These are phyloP conservation scores for Pseudoatta argentina DNA, from an alignment of 1,140 invertebrate species.

Conservation along the genomic window DNA sequence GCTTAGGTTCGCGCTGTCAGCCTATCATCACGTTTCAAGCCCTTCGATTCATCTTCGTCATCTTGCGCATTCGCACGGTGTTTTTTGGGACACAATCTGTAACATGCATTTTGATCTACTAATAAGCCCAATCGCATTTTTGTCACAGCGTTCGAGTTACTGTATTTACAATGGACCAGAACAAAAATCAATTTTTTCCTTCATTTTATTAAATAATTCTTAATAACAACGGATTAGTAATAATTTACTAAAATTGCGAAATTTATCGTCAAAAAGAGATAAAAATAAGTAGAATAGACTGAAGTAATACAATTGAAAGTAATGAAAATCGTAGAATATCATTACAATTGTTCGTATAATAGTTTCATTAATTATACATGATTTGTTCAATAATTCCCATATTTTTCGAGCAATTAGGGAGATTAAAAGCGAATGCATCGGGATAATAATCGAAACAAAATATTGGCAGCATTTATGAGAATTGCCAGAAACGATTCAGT, in stretches of 20 bases:
- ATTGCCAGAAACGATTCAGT: background rate
- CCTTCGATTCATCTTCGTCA: constrained; percentile 52
- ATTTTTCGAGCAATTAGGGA: constrained; percentile 29
- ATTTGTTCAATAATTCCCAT: constrained; percentile 5
- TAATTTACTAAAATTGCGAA: constrained; percentile 35
- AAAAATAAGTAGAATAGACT: background rate
- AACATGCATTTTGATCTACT: background rate
- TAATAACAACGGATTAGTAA: constrained; percentile 36
- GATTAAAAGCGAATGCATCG: constrained; percentile 20
- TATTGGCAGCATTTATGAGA: constrained; percentile 40
- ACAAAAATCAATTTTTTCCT: constrained; percentile 10
- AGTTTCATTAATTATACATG: constrained; percentile 34
- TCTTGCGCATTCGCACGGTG: background rate
- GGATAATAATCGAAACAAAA: constrained; percentile 27
- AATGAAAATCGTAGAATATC: constrained; percentile 16
- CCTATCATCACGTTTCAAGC: constrained; percentile 40
- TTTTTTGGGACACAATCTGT: background rate
- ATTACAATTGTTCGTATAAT: constrained; percentile 12
- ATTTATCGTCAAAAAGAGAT: background rate
- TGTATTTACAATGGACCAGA: constrained; percentile 3
- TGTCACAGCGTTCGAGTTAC: background rate
- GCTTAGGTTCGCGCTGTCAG: constrained; percentile 9
- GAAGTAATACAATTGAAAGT: background rate
- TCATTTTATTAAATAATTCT: constrained; percentile 11
- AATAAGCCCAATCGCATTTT: background rate